Evolutionary conservation across 1,140 invertebrate species (phyloP), one percentile per base, ranked within the genome.

Genomic region (Ladona fulva): DNA sequence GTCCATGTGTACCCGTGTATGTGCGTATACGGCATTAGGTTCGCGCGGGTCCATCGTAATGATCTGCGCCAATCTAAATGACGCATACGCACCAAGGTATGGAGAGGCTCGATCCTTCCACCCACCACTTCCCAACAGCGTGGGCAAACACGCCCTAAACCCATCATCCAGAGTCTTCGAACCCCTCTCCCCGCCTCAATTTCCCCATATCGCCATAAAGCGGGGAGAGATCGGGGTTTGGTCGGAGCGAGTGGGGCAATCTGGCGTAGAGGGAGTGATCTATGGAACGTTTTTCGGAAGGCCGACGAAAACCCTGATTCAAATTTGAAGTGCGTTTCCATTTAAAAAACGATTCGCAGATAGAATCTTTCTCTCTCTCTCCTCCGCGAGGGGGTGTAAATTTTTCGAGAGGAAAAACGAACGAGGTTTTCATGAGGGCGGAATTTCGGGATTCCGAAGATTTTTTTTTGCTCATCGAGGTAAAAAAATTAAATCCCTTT

Each of bases 251-350:
- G n/a, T n/a, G n/a, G 29, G 29, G 3, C 29, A 37, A 37, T 37
- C 29, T 37, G 29, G n/a, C n/a, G n/a, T n/a, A n/a, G n/a, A n/a
- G n/a, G n/a, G n/a, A 37, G 29, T 37, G 29, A 37, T 37, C 52
- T 66, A 66, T 66, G 52, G 52, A 66, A n/a, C n/a, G 44, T 52
- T 19, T 19, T 19, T 19, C 19, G 10, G 44, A 52, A 11, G 44
- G 10, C 44, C 19, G 44, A 52, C 52, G 3, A 66, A 66, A 66
- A 66, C 12, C 52, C 52, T 12, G 52, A 66, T 66, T 52, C 44
- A 52, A 52, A 52, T 66, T 66, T 66, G 52, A 66, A 66, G 52
- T 66, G n/a, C 52, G 52, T 12, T 66, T 66, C 52, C 52, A 66
- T 66, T 66, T 66, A 66, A 66, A 66, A 66, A 66, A 12, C 52